Percentiles rank a stretch among this genome's conserved stretches.
These are phyloP conservation scores for Theonella swinhoei DNA, from an alignment of 37 sponge, comb jelly and placozoan genomes.

Conservation along the genomic window DNA sequence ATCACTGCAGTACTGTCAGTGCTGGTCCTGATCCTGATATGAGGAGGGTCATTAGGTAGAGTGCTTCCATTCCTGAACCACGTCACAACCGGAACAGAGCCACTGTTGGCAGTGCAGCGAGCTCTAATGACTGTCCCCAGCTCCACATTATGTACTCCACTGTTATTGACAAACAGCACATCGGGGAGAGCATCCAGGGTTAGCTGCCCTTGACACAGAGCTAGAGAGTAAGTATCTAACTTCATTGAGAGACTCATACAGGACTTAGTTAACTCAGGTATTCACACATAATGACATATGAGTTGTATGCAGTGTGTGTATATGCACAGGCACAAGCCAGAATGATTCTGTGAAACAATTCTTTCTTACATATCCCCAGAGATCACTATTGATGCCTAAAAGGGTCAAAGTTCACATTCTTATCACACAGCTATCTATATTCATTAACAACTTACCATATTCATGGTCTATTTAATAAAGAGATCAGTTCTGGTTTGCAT, in stretches of 20 bases:
- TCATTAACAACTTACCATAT: no score
- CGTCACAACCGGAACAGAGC: constrained; percentile 11
- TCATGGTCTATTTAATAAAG: no score
- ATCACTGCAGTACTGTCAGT: not conserved
- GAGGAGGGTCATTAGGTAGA: constrained; percentile 32
- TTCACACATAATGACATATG: no score
- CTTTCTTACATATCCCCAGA: no score
- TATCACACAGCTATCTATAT: no score
- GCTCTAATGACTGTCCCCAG: constrained; percentile 39
- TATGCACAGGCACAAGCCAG: no score
- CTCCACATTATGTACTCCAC: not conserved
- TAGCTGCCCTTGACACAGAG: not conserved
- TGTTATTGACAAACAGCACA: not conserved
- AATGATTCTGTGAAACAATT: no score
- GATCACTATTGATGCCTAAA: no score
- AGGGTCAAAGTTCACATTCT: no score
- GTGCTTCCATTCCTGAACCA: constrained; percentile 25
- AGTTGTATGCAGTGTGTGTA: no score
- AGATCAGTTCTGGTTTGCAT: no score
- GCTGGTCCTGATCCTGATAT: constrained; percentile 21
- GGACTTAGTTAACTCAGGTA: not conserved
- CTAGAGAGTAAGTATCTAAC: not conserved
- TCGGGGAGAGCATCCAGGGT: constrained; percentile 17
- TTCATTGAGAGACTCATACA: not conserved
- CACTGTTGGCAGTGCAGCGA: constrained; percentile 24